Percentiles rank a stretch among this genome's conserved stretches.
phyloP scores from a whole-genome alignment of 1,140 invertebrate genomes.

The Tetramorium alpestre region DNA sequence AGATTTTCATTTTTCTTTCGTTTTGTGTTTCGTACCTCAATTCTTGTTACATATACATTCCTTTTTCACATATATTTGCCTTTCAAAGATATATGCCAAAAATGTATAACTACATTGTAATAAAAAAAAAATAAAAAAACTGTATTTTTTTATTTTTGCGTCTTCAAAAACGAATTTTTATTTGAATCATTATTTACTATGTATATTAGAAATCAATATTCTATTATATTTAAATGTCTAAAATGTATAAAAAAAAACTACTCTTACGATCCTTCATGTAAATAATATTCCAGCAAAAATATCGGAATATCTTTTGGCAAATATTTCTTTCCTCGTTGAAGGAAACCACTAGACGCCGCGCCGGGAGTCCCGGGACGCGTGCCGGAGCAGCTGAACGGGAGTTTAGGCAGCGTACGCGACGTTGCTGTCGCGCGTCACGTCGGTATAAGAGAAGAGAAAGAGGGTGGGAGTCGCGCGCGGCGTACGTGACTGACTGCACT shows the following conservation, averaged over 20 bases:
- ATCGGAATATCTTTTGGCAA: not conserved
- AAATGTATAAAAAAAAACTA: not conserved
- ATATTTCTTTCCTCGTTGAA: not conserved
- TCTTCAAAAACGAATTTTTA: not conserved
- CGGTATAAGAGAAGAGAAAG: constrained; percentile 49
- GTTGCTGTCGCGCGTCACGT: constrained; percentile 17
- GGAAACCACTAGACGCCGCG: not conserved
- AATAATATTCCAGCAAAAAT: not conserved
- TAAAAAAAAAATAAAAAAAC: not conserved
- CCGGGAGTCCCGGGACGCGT: not conserved
- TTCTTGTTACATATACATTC: not conserved
- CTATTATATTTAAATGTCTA: not conserved
- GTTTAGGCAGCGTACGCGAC: not conserved
- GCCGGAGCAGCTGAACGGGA: not conserved
- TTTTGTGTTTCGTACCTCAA: not conserved
- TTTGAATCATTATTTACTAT: not conserved
- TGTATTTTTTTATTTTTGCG: not conserved
- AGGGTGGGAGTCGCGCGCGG: constrained; percentile 61
- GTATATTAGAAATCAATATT: too few relatives aligned
- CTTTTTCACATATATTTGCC: too few relatives aligned
- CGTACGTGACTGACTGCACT: constrained; percentile 81
- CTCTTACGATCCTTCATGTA: not conserved
- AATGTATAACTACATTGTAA: not conserved
- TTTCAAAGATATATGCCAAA: not conserved
- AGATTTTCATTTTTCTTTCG: not conserved